phyloP scores from a whole-genome alignment of 2,113 vertebrate genomes.

The Heliornis fulica region DNA sequence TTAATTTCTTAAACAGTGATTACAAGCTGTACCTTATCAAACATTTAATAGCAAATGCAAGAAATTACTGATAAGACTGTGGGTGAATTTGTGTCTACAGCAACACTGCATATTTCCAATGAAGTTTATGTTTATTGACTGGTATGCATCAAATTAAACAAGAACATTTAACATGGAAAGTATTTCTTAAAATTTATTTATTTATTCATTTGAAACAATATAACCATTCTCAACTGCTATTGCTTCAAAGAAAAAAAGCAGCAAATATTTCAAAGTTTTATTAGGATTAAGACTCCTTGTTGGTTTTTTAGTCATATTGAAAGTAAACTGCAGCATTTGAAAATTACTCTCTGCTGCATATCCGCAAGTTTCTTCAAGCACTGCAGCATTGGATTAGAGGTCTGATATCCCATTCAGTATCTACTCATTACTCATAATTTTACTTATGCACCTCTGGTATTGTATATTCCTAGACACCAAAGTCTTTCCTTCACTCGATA shows the following conservation, averaged over 20 bases:
- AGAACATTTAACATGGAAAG: neutral
- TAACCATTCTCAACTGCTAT: neutral
- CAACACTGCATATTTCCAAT: neutral
- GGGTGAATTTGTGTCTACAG: neutral
- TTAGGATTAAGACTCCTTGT: neutral
- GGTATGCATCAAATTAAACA: neutral
- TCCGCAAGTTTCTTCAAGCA: neutral
- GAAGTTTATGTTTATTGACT: neutral
- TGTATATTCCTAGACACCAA: neutral
- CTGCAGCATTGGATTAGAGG: neutral
- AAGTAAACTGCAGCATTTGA: neutral
- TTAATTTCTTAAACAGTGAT: constrained; percentile 32
- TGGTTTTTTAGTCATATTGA: neutral
- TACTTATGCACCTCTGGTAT: neutral
- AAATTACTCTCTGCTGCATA: neutral
- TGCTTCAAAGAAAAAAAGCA: neutral
- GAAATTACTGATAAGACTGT: constrained; percentile 26
- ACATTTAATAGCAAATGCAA: neutral
- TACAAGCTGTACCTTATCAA: constrained; percentile 43
- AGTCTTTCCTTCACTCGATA: neutral
- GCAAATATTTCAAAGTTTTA: neutral
- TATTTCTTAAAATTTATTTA: neutral
- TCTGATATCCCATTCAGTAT: neutral
- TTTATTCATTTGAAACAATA: neutral
- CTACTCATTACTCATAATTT: neutral